Conservation (phyloP, 2,797 vertebrate genomes). For the Neopelma chrysocephalum region DNA sequence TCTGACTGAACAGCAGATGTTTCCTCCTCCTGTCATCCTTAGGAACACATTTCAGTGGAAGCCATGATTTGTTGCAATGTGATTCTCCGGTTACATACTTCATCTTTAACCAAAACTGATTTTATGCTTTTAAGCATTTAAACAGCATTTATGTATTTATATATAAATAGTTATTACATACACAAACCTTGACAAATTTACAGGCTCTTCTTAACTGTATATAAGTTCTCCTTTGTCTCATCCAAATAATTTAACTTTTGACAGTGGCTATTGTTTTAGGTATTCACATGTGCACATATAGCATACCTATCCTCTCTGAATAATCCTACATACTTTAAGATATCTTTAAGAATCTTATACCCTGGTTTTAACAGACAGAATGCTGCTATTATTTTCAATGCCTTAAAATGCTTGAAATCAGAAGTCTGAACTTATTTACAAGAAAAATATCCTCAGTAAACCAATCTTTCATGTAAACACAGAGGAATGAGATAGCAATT, state of each 20-base stretch:
- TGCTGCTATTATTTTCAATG: background rate
- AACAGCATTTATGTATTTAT: background rate
- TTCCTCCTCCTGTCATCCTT: background rate
- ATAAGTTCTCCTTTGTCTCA: background rate
- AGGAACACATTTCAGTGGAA: background rate
- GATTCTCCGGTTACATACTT: background rate
- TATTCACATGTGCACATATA: background rate
- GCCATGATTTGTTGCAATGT: background rate
- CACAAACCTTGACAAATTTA: background rate
- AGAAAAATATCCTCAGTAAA: background rate
- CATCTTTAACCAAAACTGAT: background rate
- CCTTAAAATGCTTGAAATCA: background rate
- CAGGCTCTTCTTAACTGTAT: background rate
- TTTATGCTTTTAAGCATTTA: background rate
- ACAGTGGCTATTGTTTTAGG: background rate
- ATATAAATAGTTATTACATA: background rate
- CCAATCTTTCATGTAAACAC: background rate
- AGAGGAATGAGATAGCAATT: background rate
- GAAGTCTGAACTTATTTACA: background rate
- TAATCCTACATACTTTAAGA: background rate
- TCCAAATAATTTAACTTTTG: background rate
- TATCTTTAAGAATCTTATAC: background rate
- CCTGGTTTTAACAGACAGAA: background rate
- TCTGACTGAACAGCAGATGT: slow-evolving; percentile 23
- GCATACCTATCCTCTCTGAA: background rate